phyloP scores from a whole-genome alignment of 2,888 invertebrate genomes.

The Salticus scenicus region DNA sequence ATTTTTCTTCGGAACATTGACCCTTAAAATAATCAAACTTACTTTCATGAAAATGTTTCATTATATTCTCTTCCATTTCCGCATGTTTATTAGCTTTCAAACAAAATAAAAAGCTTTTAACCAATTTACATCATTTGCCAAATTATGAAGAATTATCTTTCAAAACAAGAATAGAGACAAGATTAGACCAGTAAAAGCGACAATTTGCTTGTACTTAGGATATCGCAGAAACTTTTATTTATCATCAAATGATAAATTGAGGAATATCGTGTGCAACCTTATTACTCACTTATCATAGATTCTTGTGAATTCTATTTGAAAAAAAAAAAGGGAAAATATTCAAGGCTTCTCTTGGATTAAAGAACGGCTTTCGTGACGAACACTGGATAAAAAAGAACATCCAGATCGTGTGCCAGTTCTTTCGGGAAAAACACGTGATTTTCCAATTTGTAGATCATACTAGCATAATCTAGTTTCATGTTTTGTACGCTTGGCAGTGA shows the following conservation, averaged over 20 bases:
- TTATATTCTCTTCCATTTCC: no score
- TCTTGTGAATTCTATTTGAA: slow-evolving; percentile 15
- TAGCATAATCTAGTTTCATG: slow-evolving; percentile 37
- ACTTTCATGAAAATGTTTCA: no score
- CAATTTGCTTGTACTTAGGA: neutral
- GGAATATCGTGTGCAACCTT: slow-evolving; percentile 33
- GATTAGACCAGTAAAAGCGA: neutral
- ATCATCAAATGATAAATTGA: slow-evolving; percentile 31
- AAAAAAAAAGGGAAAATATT: neutral
- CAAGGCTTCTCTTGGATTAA: neutral
- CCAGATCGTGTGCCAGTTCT: slow-evolving; percentile 5
- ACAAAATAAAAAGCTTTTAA: no score
- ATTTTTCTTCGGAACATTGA: no score
- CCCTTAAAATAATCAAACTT: no score
- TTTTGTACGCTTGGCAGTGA: slow-evolving; percentile 51
- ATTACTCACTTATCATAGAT: slow-evolving; percentile 30
- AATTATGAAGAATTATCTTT: neutral
- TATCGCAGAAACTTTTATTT: slow-evolving; percentile 7
- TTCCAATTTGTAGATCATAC: slow-evolving; percentile 47
- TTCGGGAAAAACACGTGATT: slow-evolving; percentile 36
- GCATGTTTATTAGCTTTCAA: no score
- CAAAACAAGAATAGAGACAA: neutral
- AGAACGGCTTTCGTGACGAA: slow-evolving; percentile 15
- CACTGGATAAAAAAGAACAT: slow-evolving; percentile 10
- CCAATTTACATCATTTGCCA: no score